Base-by-base conservation (phyloP, 2,888 invertebrate species). In the Hemicrepidius hirtus region DNA sequence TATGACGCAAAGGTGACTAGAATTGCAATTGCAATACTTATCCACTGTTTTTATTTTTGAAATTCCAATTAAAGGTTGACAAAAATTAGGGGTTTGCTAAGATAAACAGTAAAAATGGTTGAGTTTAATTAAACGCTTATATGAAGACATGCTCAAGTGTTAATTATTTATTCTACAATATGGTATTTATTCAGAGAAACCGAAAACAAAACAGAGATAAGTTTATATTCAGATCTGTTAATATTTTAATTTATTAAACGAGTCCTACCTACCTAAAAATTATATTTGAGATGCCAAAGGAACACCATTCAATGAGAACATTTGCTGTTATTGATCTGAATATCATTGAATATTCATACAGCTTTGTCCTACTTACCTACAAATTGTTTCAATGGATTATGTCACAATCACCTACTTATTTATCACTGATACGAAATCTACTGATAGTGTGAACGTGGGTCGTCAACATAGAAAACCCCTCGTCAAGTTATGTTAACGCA, bases 371-470 rank as follows among this genome's bases (percentile, higher is more conserved):
- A 28, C 9, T 55, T 55, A 55, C 55, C 55, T 55, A 55, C 55
- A 55, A 55, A 55, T 55, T 35, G 18, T 35, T 55, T 55, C 16
- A 55, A 35, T 55, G 32, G 35, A 35, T 55, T 55, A 55, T 55
- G 55, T 55, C 55, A 55, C 16, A 10, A 41, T 55, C 55, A 55
- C 55, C 55, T 55, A 55, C 55, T 35, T 55, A 18, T 20, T 55
- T 55, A 55, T 55, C 55, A 20, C 3, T 16, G 55, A 35, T 35
- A 35, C 35, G 18, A 35, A 55, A 55, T 55, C 55, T 55, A 32
- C 35, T 35, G 55, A 55, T 55, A 55, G 55, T 28, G 18, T 12
- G 32, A 49, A 49, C 35, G 35, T 35, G n/a, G n/a, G n/a, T n/a
- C 53, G 32, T 55, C 55, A 55, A 55, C 55, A 55, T n/a, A 35